A percentile compares a stretch with the other conserved stretches of the same genome.
Evolutionary conservation across 1,140 invertebrate species (phyloP).

Genomic region (Orius laevigatus): DNA sequence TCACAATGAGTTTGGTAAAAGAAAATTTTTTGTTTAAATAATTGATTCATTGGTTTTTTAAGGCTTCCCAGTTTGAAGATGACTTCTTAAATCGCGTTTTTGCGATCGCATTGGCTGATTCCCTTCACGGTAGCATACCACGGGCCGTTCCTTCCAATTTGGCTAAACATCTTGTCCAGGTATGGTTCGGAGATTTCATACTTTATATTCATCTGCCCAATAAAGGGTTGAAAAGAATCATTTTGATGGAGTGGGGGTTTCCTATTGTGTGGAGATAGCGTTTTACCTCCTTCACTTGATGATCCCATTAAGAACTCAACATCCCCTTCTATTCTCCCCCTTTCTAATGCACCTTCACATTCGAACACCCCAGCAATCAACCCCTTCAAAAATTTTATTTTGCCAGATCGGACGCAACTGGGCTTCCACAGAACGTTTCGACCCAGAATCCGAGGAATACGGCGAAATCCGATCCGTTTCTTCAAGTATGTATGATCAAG

Average conservation of each 20-base stretch:
- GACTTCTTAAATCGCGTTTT: conserved; percentile 45
- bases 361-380: no score
- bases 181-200: conserved; percentile 18
- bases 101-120: conserved; percentile 52
- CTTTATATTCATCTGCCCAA: not conserved
- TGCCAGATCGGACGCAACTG: conserved; percentile 32
- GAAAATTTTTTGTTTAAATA: not conserved
- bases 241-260: conserved; percentile 1
- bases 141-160: conserved; percentile 22
- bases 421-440: conserved; percentile 30
- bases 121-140: conserved; percentile 33
- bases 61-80: conserved; percentile 26
- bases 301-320: no score
- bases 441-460: conserved; percentile 21
- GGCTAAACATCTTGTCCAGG: conserved; percentile 26
- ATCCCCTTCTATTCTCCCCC: no score
- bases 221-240: no score
- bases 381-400: conserved; percentile 7
- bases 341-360: no score
- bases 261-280: not conserved
- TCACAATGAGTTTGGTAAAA: conserved; percentile 42
- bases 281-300: conserved; percentile 7
- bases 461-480: conserved; percentile 29
- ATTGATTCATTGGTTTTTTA: conserved; percentile 13
- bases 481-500: conserved; percentile 26